Base-by-base conservation (phyloP, 2,797 vertebrate species). In the Rhinella marina region DNA sequence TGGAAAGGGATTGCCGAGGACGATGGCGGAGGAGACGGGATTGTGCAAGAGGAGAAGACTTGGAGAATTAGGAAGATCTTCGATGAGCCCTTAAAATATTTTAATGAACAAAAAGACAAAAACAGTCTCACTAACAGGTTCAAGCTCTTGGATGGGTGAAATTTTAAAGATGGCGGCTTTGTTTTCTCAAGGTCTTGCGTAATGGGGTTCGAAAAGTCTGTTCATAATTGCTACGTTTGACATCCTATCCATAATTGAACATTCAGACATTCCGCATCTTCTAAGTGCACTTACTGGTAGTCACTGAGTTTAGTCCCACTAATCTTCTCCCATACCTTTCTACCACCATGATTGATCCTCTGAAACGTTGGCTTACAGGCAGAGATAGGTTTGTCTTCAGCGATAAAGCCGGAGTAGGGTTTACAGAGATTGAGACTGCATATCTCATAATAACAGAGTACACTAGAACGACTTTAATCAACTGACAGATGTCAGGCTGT, bases 1-100 rank as follows among this genome's bases (percentile, higher is more conserved):
- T 82, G 68, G 68, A 50, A 16, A 21, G 64, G 54, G 66, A 21
- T 82, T 62, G 32, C 9, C 54, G 16, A 32, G 21, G 57, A 52
- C 76, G 79, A 76, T 82, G 80, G 70, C 57, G 21, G 32, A 16
- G 12, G 41, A 29, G 86, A 75, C 13, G 5, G 25, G 10, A 82
- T 76, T 76, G 29, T 23, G 70, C 80, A 77, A 68, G 29, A 87
- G 80, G 72, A 41, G 86, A 87, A 83, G 86, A 87, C 50, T 66
- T 32, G 59, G 12, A 72, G 79, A 87, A 52, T 87, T 87, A 61
- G n/a, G 14, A 54, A 16, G 66, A 72, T 41, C 29, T 59, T 50
- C 2, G 11, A 54, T 62, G 25, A 77, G 41, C 32, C 32, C 32
- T 32, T 27, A 21, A 56, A 23, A 27, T 32, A 27, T 41, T 57